Percentiles rank a stretch among this genome's conserved stretches.
phyloP scores from a whole-genome alignment of 2,888 invertebrate species.

The Lasius platythorax region DNA sequence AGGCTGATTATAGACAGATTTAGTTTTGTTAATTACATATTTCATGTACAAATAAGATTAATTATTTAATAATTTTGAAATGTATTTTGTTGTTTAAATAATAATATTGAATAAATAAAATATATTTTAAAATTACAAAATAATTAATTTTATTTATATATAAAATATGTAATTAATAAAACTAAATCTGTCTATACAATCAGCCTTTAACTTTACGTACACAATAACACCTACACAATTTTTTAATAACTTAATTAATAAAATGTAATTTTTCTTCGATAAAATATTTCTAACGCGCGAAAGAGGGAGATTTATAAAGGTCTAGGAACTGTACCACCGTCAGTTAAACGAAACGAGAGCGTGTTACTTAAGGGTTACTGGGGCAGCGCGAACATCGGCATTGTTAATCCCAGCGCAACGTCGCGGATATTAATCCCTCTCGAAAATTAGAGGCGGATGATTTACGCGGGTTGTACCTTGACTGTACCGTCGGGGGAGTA shows the following conservation, averaged over 20 bases:
- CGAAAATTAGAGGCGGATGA: constrained; percentile 53
- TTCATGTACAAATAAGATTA: no score
- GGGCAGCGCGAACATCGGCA: constrained; percentile 16
- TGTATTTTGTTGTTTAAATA: no score
- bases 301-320: neutral
- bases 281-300: neutral
- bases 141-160: neutral
- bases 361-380: constrained; percentile 3
- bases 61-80: no score
- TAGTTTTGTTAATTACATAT: no score
- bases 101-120: neutral
- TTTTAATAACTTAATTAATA: neutral
- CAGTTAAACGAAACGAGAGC: neutral
- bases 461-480: constrained; percentile 29
- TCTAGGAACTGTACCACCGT: neutral
- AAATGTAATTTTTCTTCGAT: neutral
- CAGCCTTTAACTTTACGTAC: neutral
- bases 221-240: neutral
- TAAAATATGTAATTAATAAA: neutral
- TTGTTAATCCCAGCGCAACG: constrained; percentile 18
- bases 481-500: constrained; percentile 39
- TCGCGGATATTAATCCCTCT: constrained; percentile 40
- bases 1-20: no score
- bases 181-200: neutral
- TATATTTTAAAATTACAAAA: neutral